These are phyloP conservation scores for Anhinga rufa DNA, from an alignment of 2,113 vertebrate genomes.

Conservation along the genomic window DNA sequence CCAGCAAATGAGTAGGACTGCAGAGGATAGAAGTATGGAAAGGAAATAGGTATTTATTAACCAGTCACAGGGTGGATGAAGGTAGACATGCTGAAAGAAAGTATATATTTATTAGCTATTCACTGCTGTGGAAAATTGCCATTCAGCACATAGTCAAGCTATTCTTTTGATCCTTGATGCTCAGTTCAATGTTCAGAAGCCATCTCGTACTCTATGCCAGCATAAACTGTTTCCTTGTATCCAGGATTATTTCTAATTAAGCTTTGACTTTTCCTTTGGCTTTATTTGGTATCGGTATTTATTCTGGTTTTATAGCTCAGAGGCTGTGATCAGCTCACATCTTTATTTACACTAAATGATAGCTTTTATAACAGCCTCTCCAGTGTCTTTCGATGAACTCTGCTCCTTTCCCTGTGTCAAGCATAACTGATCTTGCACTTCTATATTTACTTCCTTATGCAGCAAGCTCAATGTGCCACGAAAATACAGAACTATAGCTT, in stretches of 20 bases:
- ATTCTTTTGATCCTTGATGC: background rate
- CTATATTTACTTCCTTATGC: background rate
- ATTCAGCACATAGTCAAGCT: background rate
- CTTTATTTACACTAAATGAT: background rate
- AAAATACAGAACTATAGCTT: background rate
- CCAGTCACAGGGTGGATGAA: too few relatives aligned
- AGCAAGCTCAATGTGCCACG: background rate
- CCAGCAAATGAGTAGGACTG: background rate
- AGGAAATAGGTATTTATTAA: background rate
- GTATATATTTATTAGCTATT: background rate
- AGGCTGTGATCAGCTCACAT: background rate
- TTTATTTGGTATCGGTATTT: background rate
- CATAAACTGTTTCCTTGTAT: accelerated
- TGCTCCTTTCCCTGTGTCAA: background rate
- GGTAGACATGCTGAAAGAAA: background rate
- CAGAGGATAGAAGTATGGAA: background rate
- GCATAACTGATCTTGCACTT: accelerated
- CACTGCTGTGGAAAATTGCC: background rate
- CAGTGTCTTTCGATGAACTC: background rate
- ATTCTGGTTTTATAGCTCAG: background rate
- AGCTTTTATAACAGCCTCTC: background rate
- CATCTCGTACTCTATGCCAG: background rate
- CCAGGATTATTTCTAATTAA: background rate
- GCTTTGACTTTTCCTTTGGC: background rate
- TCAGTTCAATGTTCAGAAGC: background rate